Evolutionary conservation across 2,113 vertebrate species (phyloP).

Genomic region (Rhabdornis inornatus): DNA sequence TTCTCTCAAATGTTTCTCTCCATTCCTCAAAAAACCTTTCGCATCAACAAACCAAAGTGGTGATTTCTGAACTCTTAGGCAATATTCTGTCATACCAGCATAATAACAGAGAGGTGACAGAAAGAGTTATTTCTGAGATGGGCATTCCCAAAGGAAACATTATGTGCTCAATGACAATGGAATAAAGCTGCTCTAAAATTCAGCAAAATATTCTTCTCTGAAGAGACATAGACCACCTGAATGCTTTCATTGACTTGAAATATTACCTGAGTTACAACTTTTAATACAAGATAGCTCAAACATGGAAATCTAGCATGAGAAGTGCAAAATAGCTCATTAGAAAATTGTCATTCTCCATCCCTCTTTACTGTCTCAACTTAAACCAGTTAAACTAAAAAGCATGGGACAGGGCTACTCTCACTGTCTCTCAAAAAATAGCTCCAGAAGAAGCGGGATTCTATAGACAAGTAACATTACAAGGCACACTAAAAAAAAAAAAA

Average conservation of each 20-base stretch:
- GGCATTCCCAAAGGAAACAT: neutral
- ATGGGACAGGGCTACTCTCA: neutral
- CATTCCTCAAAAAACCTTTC: neutral
- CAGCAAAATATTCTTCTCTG: neutral
- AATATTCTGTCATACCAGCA: neutral
- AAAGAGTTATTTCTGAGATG: neutral
- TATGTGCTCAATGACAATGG: neutral
- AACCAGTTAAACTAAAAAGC: neutral
- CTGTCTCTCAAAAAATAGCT: neutral
- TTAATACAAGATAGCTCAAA: neutral
- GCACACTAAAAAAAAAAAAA: neutral
- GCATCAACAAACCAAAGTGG: neutral
- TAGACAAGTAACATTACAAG: neutral
- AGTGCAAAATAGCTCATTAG: neutral
- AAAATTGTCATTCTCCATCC: neutral
- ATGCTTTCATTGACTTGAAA: neutral
- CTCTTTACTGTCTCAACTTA: neutral
- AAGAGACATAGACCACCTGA: neutral
- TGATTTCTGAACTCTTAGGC: neutral
- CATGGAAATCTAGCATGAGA: neutral
- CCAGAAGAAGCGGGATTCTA: neutral
- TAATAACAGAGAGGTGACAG: neutral
- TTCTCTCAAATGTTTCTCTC: neutral
- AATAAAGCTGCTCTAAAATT: neutral
- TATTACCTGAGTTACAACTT: neutral